These are phyloP conservation scores for Eumacrocentrus americanus DNA, from an alignment of 2,888 invertebrate genomes.

Conservation along the genomic window DNA sequence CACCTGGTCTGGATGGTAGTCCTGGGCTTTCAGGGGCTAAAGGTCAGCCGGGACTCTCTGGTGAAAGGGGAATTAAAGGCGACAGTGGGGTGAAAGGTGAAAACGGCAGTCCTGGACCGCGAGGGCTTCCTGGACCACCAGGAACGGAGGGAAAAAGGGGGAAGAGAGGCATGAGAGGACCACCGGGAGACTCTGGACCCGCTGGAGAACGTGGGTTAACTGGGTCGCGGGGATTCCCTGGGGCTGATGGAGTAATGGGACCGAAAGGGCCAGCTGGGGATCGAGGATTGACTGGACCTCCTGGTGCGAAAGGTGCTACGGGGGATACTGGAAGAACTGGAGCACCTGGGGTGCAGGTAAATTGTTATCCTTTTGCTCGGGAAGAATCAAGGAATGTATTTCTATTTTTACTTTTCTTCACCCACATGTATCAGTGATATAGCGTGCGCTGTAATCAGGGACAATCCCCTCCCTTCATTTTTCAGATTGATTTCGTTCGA, in stretches of 20 bases:
- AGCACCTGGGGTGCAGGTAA: not conserved
- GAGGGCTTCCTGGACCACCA: conserved; percentile 75
- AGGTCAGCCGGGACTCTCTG: conserved; percentile 77
- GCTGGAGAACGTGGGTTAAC: conserved; percentile 75
- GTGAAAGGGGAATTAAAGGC: conserved; percentile 82
- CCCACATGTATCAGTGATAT: too few relatives aligned
- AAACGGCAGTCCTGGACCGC: conserved; percentile 72
- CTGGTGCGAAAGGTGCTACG: conserved; percentile 67
- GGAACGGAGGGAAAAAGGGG: conserved; percentile 85
- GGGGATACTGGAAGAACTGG: conserved; percentile 66
- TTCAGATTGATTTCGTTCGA: too few relatives aligned
- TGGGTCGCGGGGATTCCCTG: conserved; percentile 74
- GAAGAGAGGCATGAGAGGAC: conserved; percentile 79
- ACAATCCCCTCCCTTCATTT: too few relatives aligned
- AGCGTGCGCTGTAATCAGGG: too few relatives aligned
- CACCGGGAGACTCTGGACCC: conserved; percentile 74
- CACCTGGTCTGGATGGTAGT: not conserved
- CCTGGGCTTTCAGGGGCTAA: conserved; percentile 77
- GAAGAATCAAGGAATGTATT: too few relatives aligned
- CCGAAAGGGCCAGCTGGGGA: conserved; percentile 77
- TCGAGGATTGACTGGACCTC: conserved; percentile 65
- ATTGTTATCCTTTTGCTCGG: too few relatives aligned
- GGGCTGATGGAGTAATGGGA: conserved; percentile 78
- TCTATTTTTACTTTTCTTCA: too few relatives aligned
- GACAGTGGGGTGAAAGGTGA: conserved; percentile 80